Evolutionary conservation across 2,888 invertebrate genomes (phyloP).

Genomic region (Drepanosiphum platanoidis): DNA sequence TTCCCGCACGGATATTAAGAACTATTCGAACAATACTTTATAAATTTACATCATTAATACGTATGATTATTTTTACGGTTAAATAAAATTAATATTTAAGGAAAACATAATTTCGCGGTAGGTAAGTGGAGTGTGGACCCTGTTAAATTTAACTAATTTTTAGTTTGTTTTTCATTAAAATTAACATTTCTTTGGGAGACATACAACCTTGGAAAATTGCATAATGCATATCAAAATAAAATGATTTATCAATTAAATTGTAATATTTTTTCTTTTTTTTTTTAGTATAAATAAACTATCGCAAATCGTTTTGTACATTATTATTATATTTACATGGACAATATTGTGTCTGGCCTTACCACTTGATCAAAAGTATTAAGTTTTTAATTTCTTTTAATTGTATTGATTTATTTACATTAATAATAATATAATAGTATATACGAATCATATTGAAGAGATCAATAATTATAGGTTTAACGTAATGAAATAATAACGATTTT

Average conservation of each 20-base stretch:
- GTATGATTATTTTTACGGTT: neutral
- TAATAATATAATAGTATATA: neutral
- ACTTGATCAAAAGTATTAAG: neutral
- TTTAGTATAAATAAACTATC: neutral
- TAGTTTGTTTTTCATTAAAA: neutral
- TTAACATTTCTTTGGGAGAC: neutral
- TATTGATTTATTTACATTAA: slow-evolving; percentile 35
- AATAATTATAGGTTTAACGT: slow-evolving; percentile 16
- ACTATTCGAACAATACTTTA: neutral
- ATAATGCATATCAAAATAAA: neutral
- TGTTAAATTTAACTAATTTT: slow-evolving; percentile 10
- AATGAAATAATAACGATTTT: slow-evolving; percentile 24
- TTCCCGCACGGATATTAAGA: neutral
- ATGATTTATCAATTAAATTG: neutral
- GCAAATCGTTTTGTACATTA: neutral
- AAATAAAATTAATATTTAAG: neutral
- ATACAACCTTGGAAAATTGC: neutral
- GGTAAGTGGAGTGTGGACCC: slow-evolving; percentile 21
- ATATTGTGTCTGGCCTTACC: neutral
- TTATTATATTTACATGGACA: neutral
- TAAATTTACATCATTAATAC: neutral
- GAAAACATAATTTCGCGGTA: neutral
- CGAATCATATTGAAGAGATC: slow-evolving; percentile 41
- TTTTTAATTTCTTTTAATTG: neutral
- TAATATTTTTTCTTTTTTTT: neutral